Percentiles rank a stretch among this genome's conserved stretches.
Conservation (phyloP, 2,888 invertebrate species). For the Archaeoteleia sp. region DNA sequence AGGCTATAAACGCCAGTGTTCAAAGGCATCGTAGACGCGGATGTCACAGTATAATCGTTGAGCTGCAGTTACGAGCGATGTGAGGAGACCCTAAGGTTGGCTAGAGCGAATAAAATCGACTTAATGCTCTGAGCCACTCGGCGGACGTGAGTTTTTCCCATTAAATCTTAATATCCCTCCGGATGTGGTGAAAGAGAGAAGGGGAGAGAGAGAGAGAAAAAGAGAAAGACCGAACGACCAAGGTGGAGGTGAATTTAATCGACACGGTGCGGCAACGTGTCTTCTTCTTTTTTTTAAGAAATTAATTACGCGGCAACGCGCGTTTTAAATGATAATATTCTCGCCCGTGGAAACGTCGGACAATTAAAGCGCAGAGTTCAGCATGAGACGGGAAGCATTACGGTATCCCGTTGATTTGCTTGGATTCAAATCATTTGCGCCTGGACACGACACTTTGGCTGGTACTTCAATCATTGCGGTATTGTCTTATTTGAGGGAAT, state of each 20-base stretch:
- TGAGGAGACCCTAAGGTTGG: conserved; percentile 32
- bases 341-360: conserved; percentile 62
- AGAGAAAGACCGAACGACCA: no score
- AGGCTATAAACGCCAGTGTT: conserved; percentile 44
- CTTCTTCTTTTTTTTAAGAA: conserved; percentile 65
- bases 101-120: conserved; percentile 51
- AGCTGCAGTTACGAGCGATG: no score
- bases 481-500: conserved; percentile 18
- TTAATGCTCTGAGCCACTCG: conserved; percentile 44
- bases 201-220: conserved; percentile 6
- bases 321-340: conserved; percentile 71
- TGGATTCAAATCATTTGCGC: conserved; percentile 16
- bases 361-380: conserved; percentile 59
- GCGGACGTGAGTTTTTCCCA: conserved; percentile 45
- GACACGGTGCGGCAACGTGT: conserved; percentile 48
- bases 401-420: conserved; percentile 23
- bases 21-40: conserved; percentile 45
- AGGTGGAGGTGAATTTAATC: conserved; percentile 52
- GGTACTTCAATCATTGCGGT: conserved; percentile 38
- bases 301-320: conserved; percentile 67
- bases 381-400: conserved; percentile 18
- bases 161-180: conserved; percentile 49
- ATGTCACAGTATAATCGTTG: conserved; percentile 35
- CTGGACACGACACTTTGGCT: conserved; percentile 35
- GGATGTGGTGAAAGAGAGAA: conserved; percentile 2